Evolutionary conservation across 2,888 invertebrate genomes (phyloP), one percentile per base, ranked within the genome.

Genomic region (Scaptomyza parva): DNA sequence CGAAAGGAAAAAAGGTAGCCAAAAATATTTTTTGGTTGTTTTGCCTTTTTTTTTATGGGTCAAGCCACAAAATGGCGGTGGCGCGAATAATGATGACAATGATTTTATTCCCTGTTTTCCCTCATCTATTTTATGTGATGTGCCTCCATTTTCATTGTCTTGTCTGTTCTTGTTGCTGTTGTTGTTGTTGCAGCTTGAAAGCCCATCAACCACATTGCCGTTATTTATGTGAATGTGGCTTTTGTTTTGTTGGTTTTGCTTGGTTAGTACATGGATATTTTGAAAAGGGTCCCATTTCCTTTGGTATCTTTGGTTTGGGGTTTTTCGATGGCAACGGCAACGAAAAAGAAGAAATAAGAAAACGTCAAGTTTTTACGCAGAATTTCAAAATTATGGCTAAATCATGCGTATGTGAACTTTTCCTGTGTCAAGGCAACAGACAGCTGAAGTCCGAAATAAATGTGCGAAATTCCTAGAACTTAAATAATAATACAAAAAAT

Each of bases 161-260:
- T 20, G 7, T 41, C n/a, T n/a, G n/a, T n/a, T n/a, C n/a, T n/a
- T n/a, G 26, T 22, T 28, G 9, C 18, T 26, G 18, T 33, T 39
- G 26, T 45, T 58, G 48, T 20, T 50, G 30, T 39, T 62, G 50
- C 57, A 62, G 30, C 57, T 76, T 76, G 66, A 76, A 78, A 72
- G 65, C 55, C 52, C 60, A 61, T 69, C 77, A 76, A 72, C 85
- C 82, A 72, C 87, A 84, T 78, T 76, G 61, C 66, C 58, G 58
- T 82, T 82, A 86, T 82, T 81, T 82, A 83, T 84, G 85, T 81
- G 69, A 70, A 67, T 84, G 73, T 70, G 69, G 76, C 69, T 70
- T 83, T 78, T 82, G 81, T 80, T 78, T 86, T 73, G 70, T 72
- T 70, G 79, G 30, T 18, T n/a, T 14, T 35, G 35, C 33, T 40